Evolutionary conservation across 1,140 invertebrate species (phyloP).

Genomic region (Neelides sp.): DNA sequence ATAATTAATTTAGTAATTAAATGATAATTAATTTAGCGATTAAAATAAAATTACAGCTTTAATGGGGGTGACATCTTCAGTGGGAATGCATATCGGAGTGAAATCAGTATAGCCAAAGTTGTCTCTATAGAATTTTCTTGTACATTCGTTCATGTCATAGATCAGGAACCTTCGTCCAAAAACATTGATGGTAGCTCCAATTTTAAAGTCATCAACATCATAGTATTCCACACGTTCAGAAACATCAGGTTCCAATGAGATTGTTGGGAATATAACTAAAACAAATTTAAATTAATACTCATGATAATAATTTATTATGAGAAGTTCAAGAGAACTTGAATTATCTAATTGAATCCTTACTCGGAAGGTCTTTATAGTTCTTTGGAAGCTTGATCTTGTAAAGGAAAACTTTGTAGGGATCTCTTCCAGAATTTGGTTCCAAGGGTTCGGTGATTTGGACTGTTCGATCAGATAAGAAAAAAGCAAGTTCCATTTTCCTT

Average conservation of each 20-base stretch:
- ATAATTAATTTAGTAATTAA: too few relatives aligned
- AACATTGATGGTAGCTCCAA: conserved; percentile 54
- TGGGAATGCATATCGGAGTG: conserved; percentile 33
- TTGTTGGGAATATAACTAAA: conserved; percentile 40
- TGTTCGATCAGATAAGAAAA: conserved; percentile 66
- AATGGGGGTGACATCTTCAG: conserved; percentile 1
- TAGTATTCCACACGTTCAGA: conserved; percentile 60
- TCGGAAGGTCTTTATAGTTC: conserved; percentile 56
- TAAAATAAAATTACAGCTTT: background rate
- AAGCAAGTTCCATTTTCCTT: conserved; percentile 50
- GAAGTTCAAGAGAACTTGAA: background rate
- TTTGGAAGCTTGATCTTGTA: conserved; percentile 64
- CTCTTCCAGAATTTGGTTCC: conserved; percentile 52
- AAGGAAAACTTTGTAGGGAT: conserved; percentile 58
- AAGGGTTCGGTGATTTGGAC: conserved; percentile 60
- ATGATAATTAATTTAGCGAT: too few relatives aligned
- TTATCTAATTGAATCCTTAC: conserved; percentile 32
- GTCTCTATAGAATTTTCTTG: conserved; percentile 56
- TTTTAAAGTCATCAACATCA: conserved; percentile 54
- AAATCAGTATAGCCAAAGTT: conserved; percentile 40
- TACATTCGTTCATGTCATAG: conserved; percentile 65
- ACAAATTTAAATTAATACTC: background rate
- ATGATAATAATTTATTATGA: conserved; percentile 1
- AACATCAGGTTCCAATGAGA: conserved; percentile 50
- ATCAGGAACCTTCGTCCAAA: conserved; percentile 56